A percentile compares a stretch with the other conserved stretches of the same genome.
These are phyloP conservation scores for Drosophila grimshawi DNA, from an alignment of 1,140 invertebrate species.

Conservation along the genomic window DNA sequence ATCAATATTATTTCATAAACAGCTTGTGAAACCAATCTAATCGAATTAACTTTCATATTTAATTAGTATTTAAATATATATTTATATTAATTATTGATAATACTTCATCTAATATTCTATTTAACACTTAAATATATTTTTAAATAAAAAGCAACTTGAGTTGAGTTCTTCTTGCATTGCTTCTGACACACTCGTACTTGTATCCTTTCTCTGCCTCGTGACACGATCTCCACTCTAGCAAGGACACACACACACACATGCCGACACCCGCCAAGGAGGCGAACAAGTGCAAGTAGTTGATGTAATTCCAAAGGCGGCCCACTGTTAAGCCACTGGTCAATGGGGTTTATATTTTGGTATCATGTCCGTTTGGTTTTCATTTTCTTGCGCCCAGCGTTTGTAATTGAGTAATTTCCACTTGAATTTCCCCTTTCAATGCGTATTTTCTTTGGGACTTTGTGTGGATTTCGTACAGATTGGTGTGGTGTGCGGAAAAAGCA, in stretches of 20 bases:
- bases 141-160: too few species aligned
- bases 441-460: slow-evolving; percentile 73
- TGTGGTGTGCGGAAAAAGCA: slow-evolving; percentile 24
- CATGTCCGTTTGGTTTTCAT: slow-evolving; percentile 29
- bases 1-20: too few species aligned
- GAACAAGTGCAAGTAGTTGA: neutral
- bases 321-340: slow-evolving; percentile 33
- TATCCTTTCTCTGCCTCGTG: neutral
- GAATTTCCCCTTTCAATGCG: slow-evolving; percentile 81
- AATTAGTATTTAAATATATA: too few species aligned
- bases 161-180: too few species aligned
- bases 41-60: too few species aligned
- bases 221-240: slow-evolving; percentile 25
- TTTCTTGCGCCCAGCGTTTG: slow-evolving; percentile 36
- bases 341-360: slow-evolving; percentile 15
- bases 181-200: too few species aligned
- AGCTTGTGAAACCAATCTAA: too few species aligned
- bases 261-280: neutral
- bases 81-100: too few species aligned
- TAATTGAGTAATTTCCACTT: slow-evolving; percentile 83
- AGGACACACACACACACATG: slow-evolving; percentile 19
- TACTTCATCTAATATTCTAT: too few species aligned
- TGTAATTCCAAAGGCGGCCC: slow-evolving; percentile 11
- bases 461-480: slow-evolving; percentile 76
- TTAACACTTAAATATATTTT: too few species aligned